Evolutionary conservation across 2,113 vertebrate species (phyloP).

Genomic region (Synodontis membranacea): DNA sequence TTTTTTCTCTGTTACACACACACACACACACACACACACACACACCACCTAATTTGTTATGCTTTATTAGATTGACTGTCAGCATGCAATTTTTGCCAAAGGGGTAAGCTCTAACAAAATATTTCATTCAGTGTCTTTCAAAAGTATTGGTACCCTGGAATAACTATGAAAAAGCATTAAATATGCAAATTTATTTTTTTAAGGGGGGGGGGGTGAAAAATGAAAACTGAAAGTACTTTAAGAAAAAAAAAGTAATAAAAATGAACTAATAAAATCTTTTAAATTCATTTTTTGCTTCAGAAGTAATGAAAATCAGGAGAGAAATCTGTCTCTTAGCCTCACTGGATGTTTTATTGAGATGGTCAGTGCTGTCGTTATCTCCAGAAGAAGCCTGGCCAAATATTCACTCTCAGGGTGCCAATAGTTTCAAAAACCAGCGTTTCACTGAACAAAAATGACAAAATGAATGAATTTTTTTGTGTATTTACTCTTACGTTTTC

Average conservation of each 20-base stretch:
- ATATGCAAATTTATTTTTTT: no score
- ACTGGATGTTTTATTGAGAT: neutral
- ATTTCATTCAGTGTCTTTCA: neutral
- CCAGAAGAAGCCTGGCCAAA: neutral
- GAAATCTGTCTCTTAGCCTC: neutral
- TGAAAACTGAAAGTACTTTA: neutral
- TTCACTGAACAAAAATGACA: neutral
- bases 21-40: slow-evolving; percentile 34
- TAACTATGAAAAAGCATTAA: neutral
- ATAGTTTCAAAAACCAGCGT: neutral
- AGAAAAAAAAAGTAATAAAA: neutral
- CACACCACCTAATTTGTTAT: slow-evolving; percentile 13
- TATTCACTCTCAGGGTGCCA: neutral
- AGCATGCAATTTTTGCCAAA: slow-evolving; percentile 11
- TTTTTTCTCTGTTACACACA: slow-evolving; percentile 26
- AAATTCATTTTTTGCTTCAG: neutral
- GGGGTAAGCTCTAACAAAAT: neutral
- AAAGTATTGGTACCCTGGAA: neutral
- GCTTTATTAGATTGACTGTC: slow-evolving; percentile 18
- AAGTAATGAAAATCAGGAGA: neutral
- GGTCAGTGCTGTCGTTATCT: neutral
- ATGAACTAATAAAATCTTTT: neutral
- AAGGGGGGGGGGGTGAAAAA: no score
- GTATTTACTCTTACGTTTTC: neutral
- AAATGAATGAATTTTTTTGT: no score